Conservation (phyloP, 2,113 vertebrate species). For the human region GRCh38 chr11:29343501-29344000, state of each 20-base stretch:
- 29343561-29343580: accelerated
- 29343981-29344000: not conserved
- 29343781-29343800: not conserved
- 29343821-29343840: conserved; percentile 28
- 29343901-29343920: not conserved
- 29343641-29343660: not conserved
- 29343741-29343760: not conserved
- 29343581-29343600: not conserved
- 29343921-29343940: conserved; percentile 35
- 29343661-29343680: not conserved
- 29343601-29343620: not conserved
- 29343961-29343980: no score
- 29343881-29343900: not conserved
- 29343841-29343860: not conserved
- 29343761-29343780: conserved; percentile 4
- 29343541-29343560: not conserved
- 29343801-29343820: not conserved
- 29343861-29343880: not conserved
- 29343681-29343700: not conserved
- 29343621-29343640: not conserved
- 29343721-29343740: conserved; percentile 4
- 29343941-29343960: not conserved
- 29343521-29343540: not conserved
- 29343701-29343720: not conserved
- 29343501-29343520: not conserved